These are phyloP conservation scores for Platygyra sinensis DNA, from an alignment of 64 coral and sea anemone genomes.

Conservation along the genomic window DNA sequence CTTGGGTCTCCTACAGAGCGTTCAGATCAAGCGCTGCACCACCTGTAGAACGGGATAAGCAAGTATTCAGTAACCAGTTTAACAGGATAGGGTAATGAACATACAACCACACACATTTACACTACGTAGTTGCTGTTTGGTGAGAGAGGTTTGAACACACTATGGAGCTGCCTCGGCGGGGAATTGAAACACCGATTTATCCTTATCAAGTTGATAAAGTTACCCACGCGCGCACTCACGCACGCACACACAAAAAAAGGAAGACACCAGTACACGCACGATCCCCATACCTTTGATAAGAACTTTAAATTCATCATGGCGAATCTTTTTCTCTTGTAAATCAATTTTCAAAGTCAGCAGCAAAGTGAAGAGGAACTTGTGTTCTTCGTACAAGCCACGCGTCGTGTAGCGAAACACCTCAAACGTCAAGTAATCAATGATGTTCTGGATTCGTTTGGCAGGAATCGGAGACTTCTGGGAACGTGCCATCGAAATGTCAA, in stretches of 20 bases:
- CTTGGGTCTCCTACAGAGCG: slow-evolving; percentile 95
- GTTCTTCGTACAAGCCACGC: slow-evolving; percentile 93
- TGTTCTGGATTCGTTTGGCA: slow-evolving; percentile 92
- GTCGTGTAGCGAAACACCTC: slow-evolving; percentile 99
- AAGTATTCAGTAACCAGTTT: neutral
- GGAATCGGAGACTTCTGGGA: slow-evolving; percentile 97
- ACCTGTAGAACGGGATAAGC: slow-evolving; percentile 54
- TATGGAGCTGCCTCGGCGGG: too few species aligned
- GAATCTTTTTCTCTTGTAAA: slow-evolving; percentile 84
- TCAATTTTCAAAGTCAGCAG: slow-evolving; percentile 93
- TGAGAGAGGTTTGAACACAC: too few species aligned
- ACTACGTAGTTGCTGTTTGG: too few species aligned
- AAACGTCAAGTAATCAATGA: slow-evolving; percentile 97
- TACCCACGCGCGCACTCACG: too few species aligned
- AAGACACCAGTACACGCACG: neutral
- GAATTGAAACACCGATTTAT: too few species aligned
- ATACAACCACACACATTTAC: too few species aligned
- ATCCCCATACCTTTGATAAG: slow-evolving; percentile 88
- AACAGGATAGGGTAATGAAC: neutral
- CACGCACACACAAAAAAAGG: neutral
- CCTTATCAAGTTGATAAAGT: too few species aligned
- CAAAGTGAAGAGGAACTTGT: slow-evolving; percentile 94
- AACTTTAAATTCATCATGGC: slow-evolving; percentile 90
- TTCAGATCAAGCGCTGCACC: slow-evolving; percentile 97
- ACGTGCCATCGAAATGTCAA: slow-evolving; percentile 96